These are phyloP conservation scores for Sialis fuliginosa DNA, from an alignment of 2,888 invertebrate species.

Conservation along the genomic window DNA sequence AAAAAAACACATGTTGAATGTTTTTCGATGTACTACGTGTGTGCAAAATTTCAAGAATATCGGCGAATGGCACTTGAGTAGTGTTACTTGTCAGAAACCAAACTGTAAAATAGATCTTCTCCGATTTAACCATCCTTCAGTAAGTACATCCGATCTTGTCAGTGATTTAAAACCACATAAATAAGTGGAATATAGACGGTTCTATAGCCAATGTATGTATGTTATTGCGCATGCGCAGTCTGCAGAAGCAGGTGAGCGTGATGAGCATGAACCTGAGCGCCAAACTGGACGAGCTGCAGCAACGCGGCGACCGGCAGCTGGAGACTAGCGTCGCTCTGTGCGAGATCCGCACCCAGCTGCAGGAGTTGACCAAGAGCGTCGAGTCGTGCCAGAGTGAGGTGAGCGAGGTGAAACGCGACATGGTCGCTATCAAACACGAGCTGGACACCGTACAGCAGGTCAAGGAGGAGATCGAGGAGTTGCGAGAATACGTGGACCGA, in stretches of 20 bases:
- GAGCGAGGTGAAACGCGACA: conserved; percentile 83
- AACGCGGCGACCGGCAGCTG: conserved; percentile 57
- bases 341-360: conserved; percentile 82
- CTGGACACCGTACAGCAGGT: conserved; percentile 88
- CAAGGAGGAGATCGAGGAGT: conserved; percentile 85
- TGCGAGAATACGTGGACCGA: conserved; percentile 81
- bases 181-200: no score
- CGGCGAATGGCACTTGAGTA: no score
- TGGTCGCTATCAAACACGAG: conserved; percentile 90
- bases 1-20: no score
- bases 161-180: no score
- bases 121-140: no score
- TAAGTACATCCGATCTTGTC: no score
- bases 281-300: conserved; percentile 86
- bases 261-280: conserved; percentile 93
- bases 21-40: no score
- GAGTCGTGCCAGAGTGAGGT: conserved; percentile 91
- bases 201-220: no score
- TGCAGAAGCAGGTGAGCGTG: conserved; percentile 95
- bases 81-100: no score
- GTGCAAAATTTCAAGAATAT: no score
- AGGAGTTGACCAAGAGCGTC: conserved; percentile 85
- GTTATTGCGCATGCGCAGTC: conserved; percentile 36
- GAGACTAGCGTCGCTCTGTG: conserved; percentile 87
- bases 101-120: no score